phyloP scores from a whole-genome alignment of 2,113 vertebrate genomes.

The Lepisosteus osseus region DNA sequence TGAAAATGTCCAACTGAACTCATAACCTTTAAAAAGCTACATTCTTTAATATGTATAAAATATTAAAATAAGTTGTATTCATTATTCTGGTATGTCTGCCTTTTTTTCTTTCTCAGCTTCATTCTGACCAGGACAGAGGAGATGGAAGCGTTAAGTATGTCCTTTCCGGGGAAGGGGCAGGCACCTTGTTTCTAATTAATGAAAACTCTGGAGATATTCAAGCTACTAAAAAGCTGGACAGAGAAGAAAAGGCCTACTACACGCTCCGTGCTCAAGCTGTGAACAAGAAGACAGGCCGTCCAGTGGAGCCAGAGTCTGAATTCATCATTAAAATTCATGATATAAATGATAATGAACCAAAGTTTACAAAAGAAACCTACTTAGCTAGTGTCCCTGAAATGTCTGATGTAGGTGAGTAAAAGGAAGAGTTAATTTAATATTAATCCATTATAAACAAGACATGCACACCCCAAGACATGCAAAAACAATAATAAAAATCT shows the following conservation, averaged over 20 bases:
- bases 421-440: not conserved
- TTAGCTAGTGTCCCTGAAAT: conserved; percentile 89
- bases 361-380: conserved; percentile 85
- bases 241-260: conserved; percentile 91
- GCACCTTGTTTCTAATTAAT: conserved; percentile 88
- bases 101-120: conserved; percentile 68
- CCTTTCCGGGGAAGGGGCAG: conserved; percentile 91
- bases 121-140: conserved; percentile 94
- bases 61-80: too few species aligned
- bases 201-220: conserved; percentile 97
- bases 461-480: too few species aligned
- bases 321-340: conserved; percentile 98
- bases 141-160: conserved; percentile 92
- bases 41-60: too few species aligned
- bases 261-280: conserved; percentile 88
- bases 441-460: too few species aligned
- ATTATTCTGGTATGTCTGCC: not conserved
- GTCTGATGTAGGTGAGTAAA: conserved; percentile 89
- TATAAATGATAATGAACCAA: conserved; percentile 96
- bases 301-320: conserved; percentile 92
- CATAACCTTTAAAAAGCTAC: too few species aligned
- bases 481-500: too few species aligned
- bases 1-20: too few species aligned
- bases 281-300: conserved; percentile 80
- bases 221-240: conserved; percentile 91